Conservation (phyloP, 2,113 vertebrate species). For the Macaca fascicularis region DNA sequence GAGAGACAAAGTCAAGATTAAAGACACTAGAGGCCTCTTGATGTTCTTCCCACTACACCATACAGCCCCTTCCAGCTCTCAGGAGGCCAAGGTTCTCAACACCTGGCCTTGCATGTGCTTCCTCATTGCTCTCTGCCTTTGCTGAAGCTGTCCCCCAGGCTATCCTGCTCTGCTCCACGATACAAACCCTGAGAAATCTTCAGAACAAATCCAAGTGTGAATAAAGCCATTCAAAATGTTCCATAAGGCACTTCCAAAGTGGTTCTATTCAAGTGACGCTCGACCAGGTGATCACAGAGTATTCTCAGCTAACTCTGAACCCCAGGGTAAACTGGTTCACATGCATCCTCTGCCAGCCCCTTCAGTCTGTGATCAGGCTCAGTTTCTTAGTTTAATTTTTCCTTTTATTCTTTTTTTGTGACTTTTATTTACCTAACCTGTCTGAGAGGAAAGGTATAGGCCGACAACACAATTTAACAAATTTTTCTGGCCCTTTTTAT, state of each 20-base stretch:
- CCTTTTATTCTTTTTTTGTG: background rate
- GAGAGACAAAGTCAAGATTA: conserved; percentile 6
- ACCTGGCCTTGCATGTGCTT: background rate
- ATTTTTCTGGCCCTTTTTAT: background rate
- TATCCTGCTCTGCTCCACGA: background rate
- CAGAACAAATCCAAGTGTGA: background rate
- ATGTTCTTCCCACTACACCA: background rate
- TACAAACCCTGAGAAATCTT: background rate
- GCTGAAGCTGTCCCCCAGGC: background rate
- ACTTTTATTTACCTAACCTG: background rate
- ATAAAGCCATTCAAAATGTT: background rate
- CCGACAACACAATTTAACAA: background rate
- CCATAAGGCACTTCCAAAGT: background rate
- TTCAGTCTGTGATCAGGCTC: background rate
- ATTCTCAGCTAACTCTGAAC: background rate
- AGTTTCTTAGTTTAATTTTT: background rate
- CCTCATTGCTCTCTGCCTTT: background rate
- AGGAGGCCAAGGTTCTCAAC: background rate
- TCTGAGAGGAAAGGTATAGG: background rate
- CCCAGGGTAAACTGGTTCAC: background rate
- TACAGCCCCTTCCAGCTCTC: background rate
- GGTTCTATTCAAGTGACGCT: background rate
- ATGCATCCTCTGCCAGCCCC: background rate
- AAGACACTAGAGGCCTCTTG: background rate
- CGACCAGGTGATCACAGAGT: background rate